These are phyloP conservation scores for Synanthedon andrenaeformis DNA, from an alignment of 2,888 invertebrate species.

Conservation along the genomic window DNA sequence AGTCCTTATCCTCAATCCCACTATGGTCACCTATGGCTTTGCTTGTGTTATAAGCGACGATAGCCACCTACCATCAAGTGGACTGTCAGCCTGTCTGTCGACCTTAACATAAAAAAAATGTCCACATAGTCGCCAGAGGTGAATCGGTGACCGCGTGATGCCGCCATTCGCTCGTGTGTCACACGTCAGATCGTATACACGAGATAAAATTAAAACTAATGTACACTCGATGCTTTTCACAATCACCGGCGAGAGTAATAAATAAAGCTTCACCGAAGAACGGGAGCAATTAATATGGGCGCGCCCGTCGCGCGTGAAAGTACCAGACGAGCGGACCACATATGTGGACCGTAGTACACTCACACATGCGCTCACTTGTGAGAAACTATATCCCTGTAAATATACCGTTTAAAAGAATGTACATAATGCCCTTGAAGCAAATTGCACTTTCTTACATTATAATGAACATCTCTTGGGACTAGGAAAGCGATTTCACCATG, in stretches of 20 bases:
- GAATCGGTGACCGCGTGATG: slow-evolving; percentile 3
- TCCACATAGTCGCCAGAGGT: no score
- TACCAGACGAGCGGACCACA: slow-evolving; percentile 42
- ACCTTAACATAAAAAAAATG: no score
- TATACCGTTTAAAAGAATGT: not conserved
- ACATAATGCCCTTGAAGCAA: not conserved
- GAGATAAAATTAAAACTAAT: slow-evolving; percentile 64
- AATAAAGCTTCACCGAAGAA: slow-evolving; percentile 68
- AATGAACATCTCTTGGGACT: not conserved
- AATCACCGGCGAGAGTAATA: slow-evolving; percentile 62
- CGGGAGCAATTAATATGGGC: slow-evolving; percentile 70
- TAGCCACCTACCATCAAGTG: no score
- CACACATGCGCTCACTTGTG: slow-evolving; percentile 12
- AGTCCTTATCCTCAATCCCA: no score
- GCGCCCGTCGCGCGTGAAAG: slow-evolving; percentile 64
- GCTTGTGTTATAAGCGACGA: not conserved
- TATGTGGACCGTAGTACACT: slow-evolving; percentile 33
- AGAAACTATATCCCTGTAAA: not conserved
- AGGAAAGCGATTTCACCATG: not conserved
- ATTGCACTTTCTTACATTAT: not conserved
- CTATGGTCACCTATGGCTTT: not conserved
- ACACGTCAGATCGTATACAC: slow-evolving; percentile 57
- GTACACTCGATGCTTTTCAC: slow-evolving; percentile 64
- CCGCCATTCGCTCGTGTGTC: slow-evolving; percentile 37
- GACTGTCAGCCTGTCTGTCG: no score